Evolutionary conservation across 2,113 vertebrate genomes (phyloP), one percentile per base, ranked within the genome.

Genomic region (Erinaceus europaeus): DNA sequence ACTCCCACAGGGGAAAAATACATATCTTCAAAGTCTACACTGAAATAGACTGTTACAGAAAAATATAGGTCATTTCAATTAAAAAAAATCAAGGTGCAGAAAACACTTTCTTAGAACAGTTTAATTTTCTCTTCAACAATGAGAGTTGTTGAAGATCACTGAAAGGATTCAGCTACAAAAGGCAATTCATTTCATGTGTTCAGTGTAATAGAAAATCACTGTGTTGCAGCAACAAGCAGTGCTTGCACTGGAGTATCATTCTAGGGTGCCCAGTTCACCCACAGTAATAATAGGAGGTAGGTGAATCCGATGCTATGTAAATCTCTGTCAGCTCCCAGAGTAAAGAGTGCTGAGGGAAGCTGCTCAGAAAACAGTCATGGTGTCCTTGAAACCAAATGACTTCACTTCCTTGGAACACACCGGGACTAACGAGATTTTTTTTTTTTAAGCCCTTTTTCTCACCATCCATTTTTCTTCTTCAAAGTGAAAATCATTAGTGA

Each of bases 401-500:
- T 78, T 85, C 91, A 44, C 94, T 84, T 88, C 44, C 88, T 65
- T 2, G 73, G n/a, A 34, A 84, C 68, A 27, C 55, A 68, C 52
- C 9, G 53, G 59, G 69, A 34, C 89, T 81, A 73, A 91, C 18
- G 78, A 82, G 74, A 84, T 88, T 90, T 68, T 71, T 86, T 88
- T 90, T 68, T 71, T 5, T 32, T 17, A 59, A 7, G 83, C 75
- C 44, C n/a, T 73, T 80, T 57, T 89, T 68, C 74, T 67, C 82
- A 34, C 52, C 40, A 68, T 44, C 64, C 21, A 59, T 79, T 91
- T 91, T 84, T 86, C 78, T 79, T 42, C 88, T 84, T 82, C 62
- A 38, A 79, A 90, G 94, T 82, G 78, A 61, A 93, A 90, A 93
- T 67, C 82, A n/a, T 92, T 80, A 85, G 81, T 81, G 92, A 88